Conservation (phyloP, 2,797 vertebrate species). For the Threskiornis aethiopicus region DNA sequence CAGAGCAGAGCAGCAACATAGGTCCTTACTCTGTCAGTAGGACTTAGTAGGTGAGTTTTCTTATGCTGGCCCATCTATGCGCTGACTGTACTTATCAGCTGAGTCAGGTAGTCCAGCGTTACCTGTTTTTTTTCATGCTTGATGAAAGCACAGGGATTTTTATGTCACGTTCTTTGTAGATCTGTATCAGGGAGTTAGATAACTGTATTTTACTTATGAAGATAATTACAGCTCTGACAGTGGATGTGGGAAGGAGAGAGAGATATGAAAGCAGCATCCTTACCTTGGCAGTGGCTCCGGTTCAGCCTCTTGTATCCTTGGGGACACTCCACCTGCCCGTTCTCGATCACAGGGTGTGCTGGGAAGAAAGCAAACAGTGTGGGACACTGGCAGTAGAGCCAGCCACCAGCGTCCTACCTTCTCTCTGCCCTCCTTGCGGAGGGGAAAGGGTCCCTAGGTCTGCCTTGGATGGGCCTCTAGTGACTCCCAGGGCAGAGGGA, state of each 20-base stretch:
- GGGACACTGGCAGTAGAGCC: not conserved
- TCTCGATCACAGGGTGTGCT: constrained; percentile 88
- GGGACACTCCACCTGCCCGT: constrained; percentile 90
- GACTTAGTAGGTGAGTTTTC: not conserved
- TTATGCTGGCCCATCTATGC: not conserved
- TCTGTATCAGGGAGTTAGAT: not conserved
- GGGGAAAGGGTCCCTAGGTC: not conserved
- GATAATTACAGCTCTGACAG: not conserved
- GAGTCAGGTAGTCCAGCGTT: not conserved
- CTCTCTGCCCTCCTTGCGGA: not conserved
- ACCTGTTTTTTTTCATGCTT: not conserved
- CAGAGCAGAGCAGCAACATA: not conserved
- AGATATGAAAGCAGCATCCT: constrained; percentile 35
- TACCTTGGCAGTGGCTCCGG: constrained; percentile 91
- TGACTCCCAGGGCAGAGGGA: not conserved
- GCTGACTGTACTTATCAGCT: not conserved
- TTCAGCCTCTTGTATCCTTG: constrained; percentile 90
- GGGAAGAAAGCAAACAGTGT: constrained; percentile 24
- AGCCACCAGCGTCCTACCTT: not conserved
- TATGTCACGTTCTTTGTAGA: not conserved
- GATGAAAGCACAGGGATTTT: not conserved
- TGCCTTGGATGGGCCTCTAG: not conserved
- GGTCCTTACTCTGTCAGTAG: not conserved
- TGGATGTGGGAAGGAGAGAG: not conserved
- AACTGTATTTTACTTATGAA: not conserved